phyloP scores from a whole-genome alignment of 1,140 invertebrate species.

The Andricus grossulariae region DNA sequence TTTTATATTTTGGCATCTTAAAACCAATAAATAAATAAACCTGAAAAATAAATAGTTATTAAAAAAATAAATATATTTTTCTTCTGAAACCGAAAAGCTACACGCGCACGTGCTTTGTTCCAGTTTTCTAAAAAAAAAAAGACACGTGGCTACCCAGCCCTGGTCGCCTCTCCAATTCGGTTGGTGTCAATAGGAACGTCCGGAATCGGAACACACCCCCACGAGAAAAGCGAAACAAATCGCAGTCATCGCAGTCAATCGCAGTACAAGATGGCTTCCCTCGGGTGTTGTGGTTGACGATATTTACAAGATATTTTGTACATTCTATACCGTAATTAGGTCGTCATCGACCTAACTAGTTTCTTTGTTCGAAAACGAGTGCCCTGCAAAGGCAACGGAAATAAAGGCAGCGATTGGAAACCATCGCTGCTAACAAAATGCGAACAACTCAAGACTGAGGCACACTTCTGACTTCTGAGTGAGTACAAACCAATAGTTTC shows the following conservation, averaged over 20 bases:
- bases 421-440: constrained; percentile 17
- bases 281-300: constrained; percentile 68
- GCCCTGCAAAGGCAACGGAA: not conserved
- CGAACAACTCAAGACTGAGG: constrained; percentile 29
- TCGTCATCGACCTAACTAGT: constrained; percentile 8
- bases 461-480: constrained; percentile 27
- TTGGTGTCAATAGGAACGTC: constrained; percentile 46
- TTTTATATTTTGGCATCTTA: no score
- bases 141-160: no score
- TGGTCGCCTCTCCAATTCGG: not conserved
- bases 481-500: constrained; percentile 12
- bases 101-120: no score
- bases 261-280: constrained; percentile 68
- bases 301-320: constrained; percentile 27
- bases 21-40: no score
- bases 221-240: constrained; percentile 35
- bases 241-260: constrained; percentile 29
- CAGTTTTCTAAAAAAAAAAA: no score
- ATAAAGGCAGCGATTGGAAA: not conserved
- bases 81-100: no score
- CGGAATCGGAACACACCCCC: constrained; percentile 64
- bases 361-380: not conserved
- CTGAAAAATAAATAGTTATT: no score
- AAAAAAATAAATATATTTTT: no score
- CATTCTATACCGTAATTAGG: constrained; percentile 20